These are phyloP conservation scores for Cyclophora albipunctata DNA, from an alignment of 2,888 invertebrate genomes.

Conservation along the genomic window DNA sequence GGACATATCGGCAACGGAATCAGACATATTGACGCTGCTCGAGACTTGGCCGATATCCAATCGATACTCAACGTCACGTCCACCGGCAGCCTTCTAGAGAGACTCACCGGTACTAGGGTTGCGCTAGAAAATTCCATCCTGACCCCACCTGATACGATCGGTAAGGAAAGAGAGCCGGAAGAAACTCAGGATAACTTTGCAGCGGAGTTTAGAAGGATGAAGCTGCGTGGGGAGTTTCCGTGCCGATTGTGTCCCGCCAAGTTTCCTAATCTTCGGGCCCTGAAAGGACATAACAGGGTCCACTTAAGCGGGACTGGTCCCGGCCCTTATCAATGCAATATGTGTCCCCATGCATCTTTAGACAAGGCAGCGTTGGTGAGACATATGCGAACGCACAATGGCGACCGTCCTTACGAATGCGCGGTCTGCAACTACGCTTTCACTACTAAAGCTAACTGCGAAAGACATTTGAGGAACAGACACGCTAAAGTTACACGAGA, in stretches of 20 bases:
- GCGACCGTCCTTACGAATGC: conserved; percentile 96
- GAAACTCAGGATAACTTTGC: conserved; percentile 90
- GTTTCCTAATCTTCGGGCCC: conserved; percentile 90
- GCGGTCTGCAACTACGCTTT: conserved; percentile 97
- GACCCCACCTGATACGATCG: conserved; percentile 60
- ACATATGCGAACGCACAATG: conserved; percentile 95
- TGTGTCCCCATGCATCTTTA: conserved; percentile 91
- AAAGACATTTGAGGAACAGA: conserved; percentile 93
- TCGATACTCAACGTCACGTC: conserved; percentile 88
- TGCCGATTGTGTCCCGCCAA: conserved; percentile 91
- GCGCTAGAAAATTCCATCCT: conserved; percentile 57
- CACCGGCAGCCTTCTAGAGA: conserved; percentile 78
- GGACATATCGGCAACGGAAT: conserved; percentile 54
- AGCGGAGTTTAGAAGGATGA: conserved; percentile 91
- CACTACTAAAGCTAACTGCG: conserved; percentile 98
- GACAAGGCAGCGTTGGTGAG: conserved; percentile 94
- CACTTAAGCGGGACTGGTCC: conserved; percentile 86
- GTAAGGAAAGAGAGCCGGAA: conserved; percentile 66
- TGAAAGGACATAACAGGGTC: conserved; percentile 92
- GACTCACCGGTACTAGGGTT: conserved; percentile 69
- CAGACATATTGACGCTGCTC: conserved; percentile 74
- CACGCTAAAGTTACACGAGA: conserved; percentile 91
- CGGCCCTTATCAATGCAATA: conserved; percentile 92
- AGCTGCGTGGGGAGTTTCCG: conserved; percentile 90
- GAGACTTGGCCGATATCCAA: conserved; percentile 90